Conservation (phyloP, 2,797 vertebrate genomes). For the Hydrocynus forskahlii region DNA sequence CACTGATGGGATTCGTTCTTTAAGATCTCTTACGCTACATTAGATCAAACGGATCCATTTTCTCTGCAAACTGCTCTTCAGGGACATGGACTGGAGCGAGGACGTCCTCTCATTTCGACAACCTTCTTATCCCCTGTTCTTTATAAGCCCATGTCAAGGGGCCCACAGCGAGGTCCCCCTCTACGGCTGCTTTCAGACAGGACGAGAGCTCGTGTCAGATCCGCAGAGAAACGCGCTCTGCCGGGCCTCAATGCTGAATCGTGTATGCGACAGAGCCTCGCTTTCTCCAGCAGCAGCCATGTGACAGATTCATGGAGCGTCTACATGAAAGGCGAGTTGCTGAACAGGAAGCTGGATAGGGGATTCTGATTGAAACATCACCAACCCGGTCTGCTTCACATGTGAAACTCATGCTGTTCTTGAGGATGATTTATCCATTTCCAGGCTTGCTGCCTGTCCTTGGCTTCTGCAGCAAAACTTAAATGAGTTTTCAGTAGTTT, state of each 20-base stretch:
- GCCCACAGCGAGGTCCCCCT: not conserved
- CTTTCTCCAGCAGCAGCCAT: not conserved
- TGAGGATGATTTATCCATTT: not conserved
- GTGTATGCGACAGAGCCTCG: not conserved
- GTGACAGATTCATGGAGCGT: not conserved
- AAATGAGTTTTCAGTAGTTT: not conserved
- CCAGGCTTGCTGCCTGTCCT: not conserved
- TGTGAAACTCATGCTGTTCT: not conserved
- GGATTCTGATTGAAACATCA: slow-evolving; percentile 11
- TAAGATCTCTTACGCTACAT: not conserved
- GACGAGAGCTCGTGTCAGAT: not conserved
- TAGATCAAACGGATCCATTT: slow-evolving; percentile 3
- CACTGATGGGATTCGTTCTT: not conserved
- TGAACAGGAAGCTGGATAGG: not conserved
- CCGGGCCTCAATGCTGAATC: slow-evolving; percentile 18
- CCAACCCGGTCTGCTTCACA: not conserved
- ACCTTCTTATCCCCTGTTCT: slow-evolving; percentile 3
- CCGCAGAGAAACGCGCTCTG: not conserved
- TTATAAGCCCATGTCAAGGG: not conserved
- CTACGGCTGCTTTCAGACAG: not conserved
- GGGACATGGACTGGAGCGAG: not conserved
- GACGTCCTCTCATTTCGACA: slow-evolving; percentile 2
- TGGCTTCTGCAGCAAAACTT: not conserved
- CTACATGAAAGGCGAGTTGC: not conserved
- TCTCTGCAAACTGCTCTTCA: not conserved